Conservation (phyloP, 2,888 invertebrate genomes). For the Catocala fraxini region DNA sequence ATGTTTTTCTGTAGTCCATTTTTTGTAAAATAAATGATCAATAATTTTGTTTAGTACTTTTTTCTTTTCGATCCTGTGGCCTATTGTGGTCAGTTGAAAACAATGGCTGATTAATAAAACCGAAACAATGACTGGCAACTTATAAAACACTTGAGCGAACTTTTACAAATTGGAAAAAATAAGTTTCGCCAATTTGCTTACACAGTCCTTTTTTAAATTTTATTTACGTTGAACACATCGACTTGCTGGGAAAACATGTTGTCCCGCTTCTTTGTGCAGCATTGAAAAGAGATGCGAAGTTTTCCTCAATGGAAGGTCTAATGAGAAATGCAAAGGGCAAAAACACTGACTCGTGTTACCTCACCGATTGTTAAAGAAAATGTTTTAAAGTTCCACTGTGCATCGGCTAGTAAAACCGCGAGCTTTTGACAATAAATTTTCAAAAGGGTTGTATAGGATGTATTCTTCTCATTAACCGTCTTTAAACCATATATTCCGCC, state of each 20-base stretch:
- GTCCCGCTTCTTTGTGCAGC: constrained; percentile 17
- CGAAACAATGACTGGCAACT: constrained; percentile 47
- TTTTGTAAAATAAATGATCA: not conserved
- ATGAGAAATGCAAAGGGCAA: constrained; percentile 50
- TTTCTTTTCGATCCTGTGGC: constrained; percentile 13
- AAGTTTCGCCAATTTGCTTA: constrained; percentile 49
- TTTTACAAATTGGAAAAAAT: constrained; percentile 43
- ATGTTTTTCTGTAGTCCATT: not conserved
- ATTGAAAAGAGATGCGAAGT: constrained; percentile 30
- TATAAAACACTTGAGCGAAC: constrained; percentile 47
- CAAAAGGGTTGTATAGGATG: too few relatives aligned
- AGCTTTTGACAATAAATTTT: not conserved
- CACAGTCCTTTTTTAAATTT: constrained; percentile 38
- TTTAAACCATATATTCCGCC: too few relatives aligned
- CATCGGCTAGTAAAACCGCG: not conserved
- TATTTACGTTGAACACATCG: constrained; percentile 31
- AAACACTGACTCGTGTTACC: constrained; percentile 45
- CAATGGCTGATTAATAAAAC: constrained; percentile 51
- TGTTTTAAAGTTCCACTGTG: constrained; percentile 22
- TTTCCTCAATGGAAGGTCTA: constrained; percentile 48
- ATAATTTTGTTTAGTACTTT: not conserved
- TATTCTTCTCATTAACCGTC: too few relatives aligned
- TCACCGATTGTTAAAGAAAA: constrained; percentile 33
- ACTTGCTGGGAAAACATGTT: constrained; percentile 26
- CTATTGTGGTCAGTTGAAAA: constrained; percentile 39